Percentiles rank a stretch among this genome's conserved stretches.
phyloP scores from a whole-genome alignment of 2,888 invertebrate genomes.

The Smittia sp. region DNA sequence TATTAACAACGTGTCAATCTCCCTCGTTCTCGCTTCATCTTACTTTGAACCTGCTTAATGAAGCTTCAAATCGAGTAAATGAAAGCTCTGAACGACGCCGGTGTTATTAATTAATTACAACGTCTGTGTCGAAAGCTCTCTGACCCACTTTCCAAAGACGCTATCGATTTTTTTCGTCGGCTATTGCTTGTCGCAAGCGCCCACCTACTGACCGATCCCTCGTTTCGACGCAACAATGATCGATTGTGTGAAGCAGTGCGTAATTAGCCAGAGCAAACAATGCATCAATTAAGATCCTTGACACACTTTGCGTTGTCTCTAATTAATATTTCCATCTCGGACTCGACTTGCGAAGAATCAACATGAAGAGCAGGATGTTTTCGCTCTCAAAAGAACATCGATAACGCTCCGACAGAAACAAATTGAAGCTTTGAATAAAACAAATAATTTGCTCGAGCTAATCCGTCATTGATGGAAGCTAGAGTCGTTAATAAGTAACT shows the following conservation, averaged over 20 bases:
- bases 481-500: conserved; percentile 12
- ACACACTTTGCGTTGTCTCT: background rate
- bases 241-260: background rate
- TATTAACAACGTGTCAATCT: conserved; percentile 33
- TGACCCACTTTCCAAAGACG: conserved; percentile 19
- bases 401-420: too few relatives aligned
- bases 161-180: conserved; percentile 8
- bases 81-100: too few relatives aligned
- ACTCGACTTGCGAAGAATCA: too few relatives aligned
- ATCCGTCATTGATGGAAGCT: conserved; percentile 22
- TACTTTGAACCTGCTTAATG: conserved; percentile 30
- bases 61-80: conserved; percentile 21
- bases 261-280: background rate
- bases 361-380: background rate
- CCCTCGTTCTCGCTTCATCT: background rate
- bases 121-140: background rate
- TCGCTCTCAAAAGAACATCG: too few relatives aligned
- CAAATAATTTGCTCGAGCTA: conserved; percentile 20
- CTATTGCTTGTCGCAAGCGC: background rate
- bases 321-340: background rate
- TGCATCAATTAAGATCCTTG: conserved; percentile 8
- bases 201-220: too few relatives aligned
- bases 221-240: background rate
- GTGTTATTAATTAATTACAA: too few relatives aligned
- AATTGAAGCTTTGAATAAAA: background rate